Percentiles rank a stretch among this genome's conserved stretches.
Conservation (phyloP, 2,113 vertebrate species). For the Silurus asotus region DNA sequence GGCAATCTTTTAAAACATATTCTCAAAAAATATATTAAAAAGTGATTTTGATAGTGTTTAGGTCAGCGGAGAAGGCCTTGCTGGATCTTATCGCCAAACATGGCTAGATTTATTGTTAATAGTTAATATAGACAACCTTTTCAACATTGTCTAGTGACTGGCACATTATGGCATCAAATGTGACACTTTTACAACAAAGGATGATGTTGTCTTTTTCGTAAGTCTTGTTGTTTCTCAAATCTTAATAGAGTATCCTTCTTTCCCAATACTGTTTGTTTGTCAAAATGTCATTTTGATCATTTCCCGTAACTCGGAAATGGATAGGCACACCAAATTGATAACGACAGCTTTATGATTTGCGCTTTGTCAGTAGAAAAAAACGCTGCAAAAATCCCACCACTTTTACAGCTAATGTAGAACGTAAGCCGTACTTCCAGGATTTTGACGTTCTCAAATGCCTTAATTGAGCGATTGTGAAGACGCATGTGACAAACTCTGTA, state of each 20-base stretch:
- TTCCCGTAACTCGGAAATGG: background rate
- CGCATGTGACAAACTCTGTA: background rate
- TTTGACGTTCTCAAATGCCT: slow-evolving; percentile 26
- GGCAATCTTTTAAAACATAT: too few species aligned
- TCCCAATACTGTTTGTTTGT: background rate
- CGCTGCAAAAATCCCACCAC: background rate
- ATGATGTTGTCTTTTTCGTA: background rate
- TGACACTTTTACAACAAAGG: background rate
- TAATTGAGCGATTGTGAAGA: slow-evolving; percentile 20
- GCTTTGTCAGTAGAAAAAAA: background rate
- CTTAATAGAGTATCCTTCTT: background rate
- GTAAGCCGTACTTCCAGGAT: background rate
- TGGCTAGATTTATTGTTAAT: too few species aligned
- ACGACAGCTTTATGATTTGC: slow-evolving; percentile 2
- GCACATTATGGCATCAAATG: background rate
- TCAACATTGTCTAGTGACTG: background rate
- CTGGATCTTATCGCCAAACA: background rate
- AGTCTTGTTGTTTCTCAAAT: background rate
- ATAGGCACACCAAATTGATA: background rate
- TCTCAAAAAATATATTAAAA: too few species aligned
- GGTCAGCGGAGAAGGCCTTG: too few species aligned
- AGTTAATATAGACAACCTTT: too few species aligned
- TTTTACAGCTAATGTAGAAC: background rate
- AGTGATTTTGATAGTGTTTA: too few species aligned
- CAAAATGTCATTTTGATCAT: background rate